A percentile compares a stretch with the other conserved stretches of the same genome.
phyloP scores from a whole-genome alignment of 1,140 invertebrate genomes.

The Microvelia longipes region DNA sequence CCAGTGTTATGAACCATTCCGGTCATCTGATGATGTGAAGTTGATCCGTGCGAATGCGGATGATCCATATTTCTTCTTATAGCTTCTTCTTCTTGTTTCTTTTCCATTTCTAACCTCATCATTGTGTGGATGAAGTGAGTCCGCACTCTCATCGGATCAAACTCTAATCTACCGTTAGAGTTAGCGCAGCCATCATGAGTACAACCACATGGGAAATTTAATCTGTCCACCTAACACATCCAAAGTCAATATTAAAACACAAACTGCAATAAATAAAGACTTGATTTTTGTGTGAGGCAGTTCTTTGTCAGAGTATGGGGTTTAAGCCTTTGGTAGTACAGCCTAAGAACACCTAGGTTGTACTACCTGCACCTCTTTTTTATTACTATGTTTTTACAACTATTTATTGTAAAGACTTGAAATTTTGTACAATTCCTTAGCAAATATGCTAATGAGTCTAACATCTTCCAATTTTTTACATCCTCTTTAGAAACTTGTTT shows the following conservation, averaged over 20 bases:
- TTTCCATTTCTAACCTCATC: conserved; percentile 84
- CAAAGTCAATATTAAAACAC: background rate
- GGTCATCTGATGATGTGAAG: background rate
- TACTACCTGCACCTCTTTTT: too few relatives aligned
- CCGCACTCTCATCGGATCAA: conserved; percentile 84
- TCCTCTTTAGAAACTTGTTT: too few relatives aligned
- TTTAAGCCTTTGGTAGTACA: background rate
- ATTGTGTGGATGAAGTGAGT: conserved; percentile 96
- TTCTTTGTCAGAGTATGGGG: too few relatives aligned
- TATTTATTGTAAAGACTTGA: too few relatives aligned
- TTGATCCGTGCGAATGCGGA: background rate
- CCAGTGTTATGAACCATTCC: background rate
- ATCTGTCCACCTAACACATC: conserved; percentile 57
- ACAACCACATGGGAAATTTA: conserved; percentile 94
- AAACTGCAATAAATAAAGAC: too few relatives aligned
- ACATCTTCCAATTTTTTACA: too few relatives aligned
- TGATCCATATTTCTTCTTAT: background rate
- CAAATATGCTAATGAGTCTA: too few relatives aligned
- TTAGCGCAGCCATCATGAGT: conserved; percentile 87
- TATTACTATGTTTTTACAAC: too few relatives aligned
- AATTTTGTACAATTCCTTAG: too few relatives aligned
- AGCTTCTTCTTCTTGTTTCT: conserved; percentile 41
- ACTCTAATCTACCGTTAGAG: conserved; percentile 80
- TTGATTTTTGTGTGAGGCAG: too few relatives aligned
- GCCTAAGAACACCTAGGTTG: too few relatives aligned